Evolutionary conservation across 2,888 invertebrate genomes (phyloP).

Genomic region (Alitta virens): DNA sequence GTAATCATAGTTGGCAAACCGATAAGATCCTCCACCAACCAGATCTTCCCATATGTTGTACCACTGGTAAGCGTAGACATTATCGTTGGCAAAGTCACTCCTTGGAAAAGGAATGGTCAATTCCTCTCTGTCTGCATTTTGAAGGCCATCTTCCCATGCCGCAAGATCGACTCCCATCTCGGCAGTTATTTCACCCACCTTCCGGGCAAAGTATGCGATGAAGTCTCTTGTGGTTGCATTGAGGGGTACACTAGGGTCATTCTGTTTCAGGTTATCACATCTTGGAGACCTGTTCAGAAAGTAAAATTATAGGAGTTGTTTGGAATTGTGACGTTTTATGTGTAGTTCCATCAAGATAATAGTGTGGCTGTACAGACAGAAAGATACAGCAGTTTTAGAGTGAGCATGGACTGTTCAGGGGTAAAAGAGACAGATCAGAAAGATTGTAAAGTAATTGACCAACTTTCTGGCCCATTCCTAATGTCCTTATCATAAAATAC

Average conservation of each 20-base stretch:
- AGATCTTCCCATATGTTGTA: slow-evolving; percentile 52
- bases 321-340: too few species aligned
- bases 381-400: too few species aligned
- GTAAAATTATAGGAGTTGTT: too few species aligned
- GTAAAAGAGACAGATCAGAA: too few species aligned
- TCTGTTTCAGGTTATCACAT: slow-evolving; percentile 31
- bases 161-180: slow-evolving; percentile 28
- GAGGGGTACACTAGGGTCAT: slow-evolving; percentile 3
- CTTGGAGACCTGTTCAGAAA: slow-evolving; percentile 42
- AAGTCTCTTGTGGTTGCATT: slow-evolving; percentile 23
- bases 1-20: slow-evolving; percentile 45
- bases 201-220: slow-evolving; percentile 39
- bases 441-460: too few species aligned
- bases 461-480: too few species aligned
- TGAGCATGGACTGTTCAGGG: too few species aligned
- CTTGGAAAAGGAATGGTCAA: slow-evolving; percentile 22
- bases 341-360: too few species aligned
- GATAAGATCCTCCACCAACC: slow-evolving; percentile 40
- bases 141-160: slow-evolving; percentile 45
- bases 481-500: too few species aligned
- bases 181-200: slow-evolving; percentile 30
- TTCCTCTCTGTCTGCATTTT: slow-evolving; percentile 2
- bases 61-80: slow-evolving; percentile 43
- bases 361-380: too few species aligned
- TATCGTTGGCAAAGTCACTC: slow-evolving; percentile 19